These are phyloP conservation scores for Halictus ligatus DNA, from an alignment of 2,888 invertebrate genomes.

Conservation along the genomic window DNA sequence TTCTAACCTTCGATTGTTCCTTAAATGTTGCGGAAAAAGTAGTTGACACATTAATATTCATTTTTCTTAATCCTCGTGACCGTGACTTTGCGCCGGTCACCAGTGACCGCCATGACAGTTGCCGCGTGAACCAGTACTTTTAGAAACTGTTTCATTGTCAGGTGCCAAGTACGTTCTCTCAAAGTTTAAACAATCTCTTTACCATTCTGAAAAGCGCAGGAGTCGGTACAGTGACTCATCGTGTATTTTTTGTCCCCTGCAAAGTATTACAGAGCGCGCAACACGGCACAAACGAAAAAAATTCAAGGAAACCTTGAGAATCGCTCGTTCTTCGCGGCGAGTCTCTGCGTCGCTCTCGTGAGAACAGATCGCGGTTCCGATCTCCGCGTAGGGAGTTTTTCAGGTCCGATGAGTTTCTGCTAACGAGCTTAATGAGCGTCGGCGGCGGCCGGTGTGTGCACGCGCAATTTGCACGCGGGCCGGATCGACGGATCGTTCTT, in stretches of 20 bases:
- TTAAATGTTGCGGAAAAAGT: too few species aligned
- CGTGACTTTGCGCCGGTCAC: too few species aligned
- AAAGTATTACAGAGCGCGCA: not conserved
- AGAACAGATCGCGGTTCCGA: conserved; percentile 28
- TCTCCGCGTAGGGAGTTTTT: conserved; percentile 32
- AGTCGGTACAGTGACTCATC: not conserved
- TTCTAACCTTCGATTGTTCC: too few species aligned
- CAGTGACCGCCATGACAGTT: too few species aligned
- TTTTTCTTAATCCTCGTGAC: too few species aligned
- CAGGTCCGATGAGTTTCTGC: conserved; percentile 12
- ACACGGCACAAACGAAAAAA: not conserved
- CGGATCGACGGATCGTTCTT: not conserved
- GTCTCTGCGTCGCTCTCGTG: conserved; percentile 30
- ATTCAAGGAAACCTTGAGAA: not conserved
- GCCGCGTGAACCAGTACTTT: too few species aligned
- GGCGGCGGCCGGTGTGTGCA: not conserved
- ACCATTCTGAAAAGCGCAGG: not conserved
- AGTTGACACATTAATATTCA: too few species aligned
- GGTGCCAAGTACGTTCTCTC: not conserved
- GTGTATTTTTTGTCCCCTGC: not conserved
- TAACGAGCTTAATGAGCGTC: conserved; percentile 41
- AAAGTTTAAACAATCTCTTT: not conserved
- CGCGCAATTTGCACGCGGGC: not conserved
- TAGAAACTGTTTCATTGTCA: too few species aligned
- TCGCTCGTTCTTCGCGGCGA: not conserved